Evolutionary conservation across 2,888 invertebrate species (phyloP).

Genomic region (Lithophane leautieri): DNA sequence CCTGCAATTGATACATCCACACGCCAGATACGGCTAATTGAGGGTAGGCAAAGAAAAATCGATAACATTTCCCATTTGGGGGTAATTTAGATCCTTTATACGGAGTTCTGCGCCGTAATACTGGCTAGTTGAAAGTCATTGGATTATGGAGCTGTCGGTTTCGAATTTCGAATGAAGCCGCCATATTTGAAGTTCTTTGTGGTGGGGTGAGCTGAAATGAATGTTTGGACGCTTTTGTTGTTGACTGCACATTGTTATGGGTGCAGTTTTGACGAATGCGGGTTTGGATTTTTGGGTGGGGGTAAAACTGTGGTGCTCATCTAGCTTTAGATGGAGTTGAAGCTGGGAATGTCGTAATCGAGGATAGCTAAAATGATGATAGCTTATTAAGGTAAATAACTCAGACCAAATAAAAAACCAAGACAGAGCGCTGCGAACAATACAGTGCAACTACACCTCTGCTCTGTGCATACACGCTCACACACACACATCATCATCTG

Average conservation of each 20-base stretch:
- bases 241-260: not conserved
- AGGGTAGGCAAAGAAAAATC: constrained; percentile 62
- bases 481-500: too few relatives aligned
- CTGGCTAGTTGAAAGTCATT: constrained; percentile 51
- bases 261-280: constrained; percentile 2
- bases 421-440: too few relatives aligned
- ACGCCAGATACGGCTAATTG: constrained; percentile 63
- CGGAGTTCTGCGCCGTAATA: constrained; percentile 33
- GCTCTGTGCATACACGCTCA: too few relatives aligned
- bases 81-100: constrained; percentile 58
- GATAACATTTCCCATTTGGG: constrained; percentile 59
- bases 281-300: not conserved
- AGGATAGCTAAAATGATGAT: not conserved
- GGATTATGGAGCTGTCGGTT: constrained; percentile 49
- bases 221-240: constrained; percentile 22
- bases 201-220: not conserved
- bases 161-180: constrained; percentile 34
- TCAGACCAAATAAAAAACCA: too few relatives aligned
- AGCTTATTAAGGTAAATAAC: not conserved
- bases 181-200: constrained; percentile 49
- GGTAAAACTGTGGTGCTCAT: not conserved
- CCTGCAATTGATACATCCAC: constrained; percentile 61
- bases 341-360: not conserved
- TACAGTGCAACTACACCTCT: too few relatives aligned
- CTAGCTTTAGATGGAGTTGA: not conserved